Conservation (phyloP, 2,888 invertebrate species). For the Apocheima hispidaria region DNA sequence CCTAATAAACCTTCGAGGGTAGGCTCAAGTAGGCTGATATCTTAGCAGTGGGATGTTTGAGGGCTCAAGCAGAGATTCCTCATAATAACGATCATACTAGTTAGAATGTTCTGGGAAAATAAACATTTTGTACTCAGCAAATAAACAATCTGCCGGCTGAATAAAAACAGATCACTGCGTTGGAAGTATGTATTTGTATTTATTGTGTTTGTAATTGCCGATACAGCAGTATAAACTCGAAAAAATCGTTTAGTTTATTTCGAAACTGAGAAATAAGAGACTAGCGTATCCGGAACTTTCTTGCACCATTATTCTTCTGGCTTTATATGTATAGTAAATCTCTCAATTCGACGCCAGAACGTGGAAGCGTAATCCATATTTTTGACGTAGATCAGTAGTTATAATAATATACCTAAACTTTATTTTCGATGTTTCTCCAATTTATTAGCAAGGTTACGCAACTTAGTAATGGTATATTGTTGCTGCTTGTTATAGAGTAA, state of each 20-base stretch:
- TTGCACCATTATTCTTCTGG: background rate
- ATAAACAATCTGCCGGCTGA: conserved; percentile 17
- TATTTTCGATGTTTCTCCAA: conserved; percentile 14
- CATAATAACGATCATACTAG: conserved; percentile 4
- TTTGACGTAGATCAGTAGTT: conserved; percentile 2
- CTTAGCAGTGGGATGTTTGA: too few species aligned
- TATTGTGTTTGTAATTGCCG: conserved; percentile 8
- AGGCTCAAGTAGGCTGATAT: too few species aligned
- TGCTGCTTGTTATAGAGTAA: conserved; percentile 6
- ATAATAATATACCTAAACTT: conserved; percentile 11
- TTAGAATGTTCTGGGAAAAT: conserved; percentile 12
- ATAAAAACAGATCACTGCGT: conserved; percentile 17
- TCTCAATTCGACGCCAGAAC: background rate
- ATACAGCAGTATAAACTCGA: conserved; percentile 3
- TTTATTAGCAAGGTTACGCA: conserved; percentile 19
- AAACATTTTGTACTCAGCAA: conserved; percentile 22
- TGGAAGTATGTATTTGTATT: conserved; percentile 8
- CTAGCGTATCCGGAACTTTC: background rate
- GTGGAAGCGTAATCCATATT: conserved; percentile 5
- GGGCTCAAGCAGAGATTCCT: too few species aligned
- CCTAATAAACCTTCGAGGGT: too few species aligned
- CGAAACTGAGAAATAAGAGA: background rate
- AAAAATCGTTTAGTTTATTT: conserved; percentile 5
- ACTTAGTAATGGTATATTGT: conserved; percentile 8
- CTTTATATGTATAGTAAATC: background rate